Evolutionary conservation across 2,888 invertebrate species (phyloP), one percentile per base, ranked within the genome.

Genomic region (Leptopilina drosophilae): DNA sequence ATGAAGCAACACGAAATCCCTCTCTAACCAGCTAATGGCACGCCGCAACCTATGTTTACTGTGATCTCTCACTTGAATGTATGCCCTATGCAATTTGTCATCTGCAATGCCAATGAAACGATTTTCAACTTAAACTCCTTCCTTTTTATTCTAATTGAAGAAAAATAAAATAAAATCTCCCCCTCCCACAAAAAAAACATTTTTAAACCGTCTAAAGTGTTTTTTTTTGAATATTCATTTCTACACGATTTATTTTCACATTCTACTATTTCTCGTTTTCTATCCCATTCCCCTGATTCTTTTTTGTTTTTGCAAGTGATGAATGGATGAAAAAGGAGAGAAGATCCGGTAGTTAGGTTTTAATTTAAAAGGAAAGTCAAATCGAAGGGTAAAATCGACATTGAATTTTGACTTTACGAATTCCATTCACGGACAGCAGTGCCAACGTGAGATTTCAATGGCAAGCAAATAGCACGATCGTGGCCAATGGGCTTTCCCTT

Each of bases 1-100:
- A 91, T 91, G 89, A 88, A 87, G 89, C 89, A 90, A 91, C 91
- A 91, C 88, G 91, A 85, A 91, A 90, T 91, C 89, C 90, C 91
- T 91, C 90, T 91, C 90, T 88, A 89, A 88, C 89, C 87, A 87
- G 89, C 89, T 91, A 91, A 91, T 91, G 91, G 91, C 88, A 88
- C 87, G 87, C 90, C 90, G 87, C 90, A 90, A 90, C 87, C 90
- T 87, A 86, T 91, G 89, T 91, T 91, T 91, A 89, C 91, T 85
- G 86, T 91, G 90, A 91, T 91, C 91, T 91, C 89, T 88, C 89
- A 88, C 87, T 87, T 87, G 84, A 86, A 86, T 88, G 85, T 85
- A 85, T 86, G 85, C 83, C 83, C 78, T 81, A 80, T 82, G 79
- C 82, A 82, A 90, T 89, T 89, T 87, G 89, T 87, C 89, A 90